These are phyloP conservation scores for Oryzias javanicus DNA, from an alignment of 2,113 vertebrate genomes.

Conservation along the genomic window DNA sequence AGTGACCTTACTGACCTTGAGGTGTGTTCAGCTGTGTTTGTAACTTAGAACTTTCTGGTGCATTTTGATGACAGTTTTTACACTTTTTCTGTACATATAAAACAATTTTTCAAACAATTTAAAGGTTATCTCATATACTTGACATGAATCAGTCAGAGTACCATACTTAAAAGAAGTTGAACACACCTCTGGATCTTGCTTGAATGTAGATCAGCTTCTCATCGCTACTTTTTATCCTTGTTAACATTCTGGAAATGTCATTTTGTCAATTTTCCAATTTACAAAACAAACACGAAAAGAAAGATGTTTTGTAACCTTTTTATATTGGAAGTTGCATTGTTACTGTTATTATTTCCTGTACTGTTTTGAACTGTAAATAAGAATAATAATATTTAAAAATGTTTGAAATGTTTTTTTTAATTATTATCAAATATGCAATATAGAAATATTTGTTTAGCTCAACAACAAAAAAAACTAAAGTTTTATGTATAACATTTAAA, in stretches of 20 bases:
- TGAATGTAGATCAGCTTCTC: constrained; percentile 78
- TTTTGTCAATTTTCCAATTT: constrained; percentile 81
- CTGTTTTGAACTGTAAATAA: constrained; percentile 97
- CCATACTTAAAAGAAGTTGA: constrained; percentile 53
- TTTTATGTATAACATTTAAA: constrained; percentile 87
- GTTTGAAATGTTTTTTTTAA: constrained; percentile 89
- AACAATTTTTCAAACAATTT: constrained; percentile 23
- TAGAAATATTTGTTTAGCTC: constrained; percentile 80
- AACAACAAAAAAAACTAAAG: constrained; percentile 81
- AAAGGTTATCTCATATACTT: constrained; percentile 7
- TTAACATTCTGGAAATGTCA: constrained; percentile 77
- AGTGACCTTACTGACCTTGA: constrained; percentile 78
- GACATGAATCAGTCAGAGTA: constrained; percentile 41
- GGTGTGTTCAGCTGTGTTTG: constrained; percentile 67
- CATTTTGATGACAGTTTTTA: constrained; percentile 49
- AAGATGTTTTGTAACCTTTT: constrained; percentile 91
- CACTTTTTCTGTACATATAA: constrained; percentile 16
- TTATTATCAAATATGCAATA: constrained; percentile 85
- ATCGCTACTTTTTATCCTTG: constrained; percentile 78
- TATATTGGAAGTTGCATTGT: constrained; percentile 74
- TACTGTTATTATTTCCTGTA: constrained; percentile 84
- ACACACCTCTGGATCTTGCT: constrained; percentile 69
- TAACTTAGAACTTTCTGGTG: constrained; percentile 32
- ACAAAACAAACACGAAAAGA: constrained; percentile 62
- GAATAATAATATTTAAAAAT: constrained; percentile 96